Conservation (phyloP, 1,140 invertebrate genomes). For the Drosophila yakuba region DNA sequence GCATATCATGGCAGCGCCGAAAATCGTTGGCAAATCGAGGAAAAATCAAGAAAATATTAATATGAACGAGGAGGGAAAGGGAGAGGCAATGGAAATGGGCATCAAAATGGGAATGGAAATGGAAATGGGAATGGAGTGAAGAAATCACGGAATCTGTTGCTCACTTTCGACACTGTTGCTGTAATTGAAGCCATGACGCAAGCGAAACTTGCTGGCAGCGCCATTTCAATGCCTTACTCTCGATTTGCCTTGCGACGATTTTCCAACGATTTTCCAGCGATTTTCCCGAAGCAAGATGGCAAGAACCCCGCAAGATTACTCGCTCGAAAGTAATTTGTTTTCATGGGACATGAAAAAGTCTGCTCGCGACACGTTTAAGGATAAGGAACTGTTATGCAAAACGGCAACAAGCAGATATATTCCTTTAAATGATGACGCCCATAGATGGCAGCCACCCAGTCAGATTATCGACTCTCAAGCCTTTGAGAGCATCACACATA, state of each 20-base stretch:
- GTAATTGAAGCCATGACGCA: slow-evolving; percentile 78
- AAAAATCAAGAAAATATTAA: background rate
- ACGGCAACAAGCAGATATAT: background rate
- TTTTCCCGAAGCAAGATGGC: background rate
- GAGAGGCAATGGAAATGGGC: no score
- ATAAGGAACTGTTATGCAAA: slow-evolving; percentile 21
- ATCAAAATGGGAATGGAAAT: background rate
- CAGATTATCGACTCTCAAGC: slow-evolving; percentile 27
- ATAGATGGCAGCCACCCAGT: slow-evolving; percentile 24
- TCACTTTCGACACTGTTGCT: slow-evolving; percentile 30
- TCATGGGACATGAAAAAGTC: slow-evolving; percentile 47
- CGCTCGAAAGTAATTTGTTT: slow-evolving; percentile 73
- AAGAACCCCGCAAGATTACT: slow-evolving; percentile 43
- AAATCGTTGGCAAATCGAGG: slow-evolving; percentile 10
- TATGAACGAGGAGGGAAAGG: no score
- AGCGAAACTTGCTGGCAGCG: slow-evolving; percentile 43
- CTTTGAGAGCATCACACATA: background rate
- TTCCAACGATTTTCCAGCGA: background rate
- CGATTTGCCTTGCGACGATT: slow-evolving; percentile 1
- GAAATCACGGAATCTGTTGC: slow-evolving; percentile 39
- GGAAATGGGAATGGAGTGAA: background rate
- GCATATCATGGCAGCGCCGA: slow-evolving; percentile 36
- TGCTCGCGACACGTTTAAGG: slow-evolving; percentile 31
- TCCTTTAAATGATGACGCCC: slow-evolving; percentile 29
- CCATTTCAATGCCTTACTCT: slow-evolving; percentile 27